Conservation (phyloP, 2,888 invertebrate species). For the Lypha dubia region DNA sequence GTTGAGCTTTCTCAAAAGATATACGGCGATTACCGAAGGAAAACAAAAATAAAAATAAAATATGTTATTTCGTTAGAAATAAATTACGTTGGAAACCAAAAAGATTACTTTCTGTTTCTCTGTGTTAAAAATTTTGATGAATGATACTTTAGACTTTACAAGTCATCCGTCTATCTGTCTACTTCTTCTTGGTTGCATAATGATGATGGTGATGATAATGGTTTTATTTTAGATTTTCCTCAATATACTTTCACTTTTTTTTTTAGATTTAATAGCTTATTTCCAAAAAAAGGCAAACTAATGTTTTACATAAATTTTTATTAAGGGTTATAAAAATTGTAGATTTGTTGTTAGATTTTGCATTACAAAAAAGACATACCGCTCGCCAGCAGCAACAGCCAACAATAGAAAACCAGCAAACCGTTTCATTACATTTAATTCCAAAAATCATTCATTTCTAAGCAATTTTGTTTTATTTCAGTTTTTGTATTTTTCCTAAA, state of each 20-base stretch:
- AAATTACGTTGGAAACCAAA: not conserved
- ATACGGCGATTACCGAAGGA: not conserved
- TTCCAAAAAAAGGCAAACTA: not conserved
- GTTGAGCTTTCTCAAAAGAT: not conserved
- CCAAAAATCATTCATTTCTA: not conserved
- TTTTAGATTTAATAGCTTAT: not conserved
- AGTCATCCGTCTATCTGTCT: slow-evolving; percentile 2
- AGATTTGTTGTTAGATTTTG: slow-evolving; percentile 1
- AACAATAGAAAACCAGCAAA: slow-evolving; percentile 35
- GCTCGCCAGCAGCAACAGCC: no score
- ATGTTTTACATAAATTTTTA: slow-evolving; percentile 23
- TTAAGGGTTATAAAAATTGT: slow-evolving; percentile 39
- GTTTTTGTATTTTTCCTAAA: slow-evolving; percentile 13
- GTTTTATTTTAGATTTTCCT: slow-evolving; percentile 33
- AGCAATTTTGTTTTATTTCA: not conserved
- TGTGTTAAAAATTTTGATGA: not conserved
- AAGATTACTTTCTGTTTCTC: slow-evolving; percentile 1
- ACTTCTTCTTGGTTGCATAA: not conserved
- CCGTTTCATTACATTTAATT: slow-evolving; percentile 34
- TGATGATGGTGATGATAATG: slow-evolving; percentile 12
- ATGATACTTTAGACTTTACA: slow-evolving; percentile 26
- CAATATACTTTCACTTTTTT: slow-evolving; percentile 33
- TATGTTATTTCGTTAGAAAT: slow-evolving; percentile 6
- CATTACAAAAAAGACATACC: no score
- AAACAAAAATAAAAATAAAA: not conserved